phyloP scores from a whole-genome alignment of 2,888 invertebrate species.

The Cephus pulcher region DNA sequence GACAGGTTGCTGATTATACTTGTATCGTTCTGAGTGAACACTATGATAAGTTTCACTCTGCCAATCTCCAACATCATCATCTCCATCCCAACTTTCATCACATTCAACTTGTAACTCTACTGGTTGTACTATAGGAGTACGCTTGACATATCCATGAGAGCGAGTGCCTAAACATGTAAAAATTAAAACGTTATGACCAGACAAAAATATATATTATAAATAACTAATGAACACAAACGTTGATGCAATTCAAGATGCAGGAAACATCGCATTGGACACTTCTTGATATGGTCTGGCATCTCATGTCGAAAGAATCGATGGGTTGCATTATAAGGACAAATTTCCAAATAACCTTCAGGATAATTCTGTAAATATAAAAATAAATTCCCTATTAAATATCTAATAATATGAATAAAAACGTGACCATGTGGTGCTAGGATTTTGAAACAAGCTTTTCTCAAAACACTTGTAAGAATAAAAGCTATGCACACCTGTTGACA shows the following conservation, averaged over 20 bases:
- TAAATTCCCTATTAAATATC: constrained; percentile 1
- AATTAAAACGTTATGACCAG: neutral
- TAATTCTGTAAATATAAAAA: constrained; percentile 42
- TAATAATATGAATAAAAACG: constrained; percentile 2
- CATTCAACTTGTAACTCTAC: constrained; percentile 29
- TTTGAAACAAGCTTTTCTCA: neutral
- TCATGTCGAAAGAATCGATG: constrained; percentile 51
- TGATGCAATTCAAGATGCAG: constrained; percentile 27
- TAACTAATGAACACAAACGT: constrained; percentile 29
- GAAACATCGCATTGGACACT: constrained; percentile 41
- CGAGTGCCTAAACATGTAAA: neutral
- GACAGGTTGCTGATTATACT: neutral
- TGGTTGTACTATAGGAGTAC: constrained; percentile 16
- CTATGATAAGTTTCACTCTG: neutral
- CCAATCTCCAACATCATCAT: constrained; percentile 9
- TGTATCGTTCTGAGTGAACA: neutral
- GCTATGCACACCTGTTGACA: constrained; percentile 54
- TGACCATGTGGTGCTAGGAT: neutral
- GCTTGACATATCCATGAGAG: neutral
- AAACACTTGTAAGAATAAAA: constrained; percentile 3
- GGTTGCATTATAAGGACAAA: constrained; percentile 60
- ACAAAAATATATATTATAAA: neutral
- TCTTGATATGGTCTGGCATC: constrained; percentile 46
- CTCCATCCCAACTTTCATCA: constrained; percentile 49
- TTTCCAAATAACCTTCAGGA: constrained; percentile 48